Percentiles rank a stretch among this genome's conserved stretches.
Evolutionary conservation across 2,113 vertebrate species (phyloP).

Genomic region (Ciconia maguari): DNA sequence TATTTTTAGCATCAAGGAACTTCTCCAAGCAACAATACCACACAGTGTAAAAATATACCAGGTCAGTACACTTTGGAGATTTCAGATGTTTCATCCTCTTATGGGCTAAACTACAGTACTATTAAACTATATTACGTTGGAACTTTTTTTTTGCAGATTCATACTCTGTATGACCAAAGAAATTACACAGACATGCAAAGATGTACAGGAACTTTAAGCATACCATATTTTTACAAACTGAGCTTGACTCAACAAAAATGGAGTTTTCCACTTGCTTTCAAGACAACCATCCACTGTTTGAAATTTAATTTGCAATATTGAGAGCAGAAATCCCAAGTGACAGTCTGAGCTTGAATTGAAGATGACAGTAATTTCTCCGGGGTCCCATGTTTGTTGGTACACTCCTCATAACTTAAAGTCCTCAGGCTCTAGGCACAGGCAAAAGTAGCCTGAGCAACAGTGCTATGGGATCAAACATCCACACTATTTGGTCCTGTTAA

Average conservation of each 20-base stretch:
- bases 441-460: not conserved
- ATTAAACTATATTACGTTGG: not conserved
- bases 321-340: not conserved
- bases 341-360: not conserved
- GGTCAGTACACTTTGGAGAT: slow-evolving; percentile 23
- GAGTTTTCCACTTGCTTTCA: not conserved
- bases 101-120: not conserved
- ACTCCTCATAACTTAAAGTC: not conserved
- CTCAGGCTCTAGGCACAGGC: not conserved
- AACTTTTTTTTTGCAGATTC: not conserved
- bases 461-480: not conserved
- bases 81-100: slow-evolving; percentile 44
- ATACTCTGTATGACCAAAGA: not conserved
- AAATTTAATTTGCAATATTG: not conserved
- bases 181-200: not conserved
- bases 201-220: not conserved
- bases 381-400: not conserved
- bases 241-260: not conserved
- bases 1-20: slow-evolving; percentile 57
- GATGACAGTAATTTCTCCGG: not conserved
- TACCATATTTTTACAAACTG: not conserved
- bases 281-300: not conserved
- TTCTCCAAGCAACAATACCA: slow-evolving; percentile 61
- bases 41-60: slow-evolving; percentile 48
- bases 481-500: not conserved